A percentile compares a stretch with the other conserved stretches of the same genome.
phyloP scores from a whole-genome alignment of 2,113 vertebrate genomes.

The Aramus guarauna region DNA sequence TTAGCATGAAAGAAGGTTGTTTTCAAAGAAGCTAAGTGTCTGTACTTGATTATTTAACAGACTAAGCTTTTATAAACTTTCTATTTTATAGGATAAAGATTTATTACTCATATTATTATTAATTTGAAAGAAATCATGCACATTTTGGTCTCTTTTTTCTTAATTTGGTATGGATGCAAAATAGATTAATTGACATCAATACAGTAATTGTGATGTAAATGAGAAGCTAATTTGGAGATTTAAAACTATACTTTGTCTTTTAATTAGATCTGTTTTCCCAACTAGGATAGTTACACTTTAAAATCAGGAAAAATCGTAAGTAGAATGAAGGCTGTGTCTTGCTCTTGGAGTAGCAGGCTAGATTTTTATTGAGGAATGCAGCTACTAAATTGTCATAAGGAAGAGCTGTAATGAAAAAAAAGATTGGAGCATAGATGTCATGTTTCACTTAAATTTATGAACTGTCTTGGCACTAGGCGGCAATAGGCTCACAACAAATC shows the following conservation, averaged over 20 bases:
- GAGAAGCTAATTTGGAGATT: background rate
- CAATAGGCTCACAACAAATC: slow-evolving; percentile 39
- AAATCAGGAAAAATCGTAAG: background rate
- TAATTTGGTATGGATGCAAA: background rate
- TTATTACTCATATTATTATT: background rate
- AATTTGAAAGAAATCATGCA: background rate
- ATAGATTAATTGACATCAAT: background rate
- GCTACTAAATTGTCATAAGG: background rate
- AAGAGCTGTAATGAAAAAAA: background rate
- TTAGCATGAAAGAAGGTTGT: background rate
- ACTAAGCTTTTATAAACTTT: background rate
- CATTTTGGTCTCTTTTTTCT: background rate
- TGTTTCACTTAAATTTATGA: slow-evolving; percentile 51
- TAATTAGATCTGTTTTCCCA: background rate
- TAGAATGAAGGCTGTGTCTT: background rate
- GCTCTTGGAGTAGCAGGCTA: background rate
- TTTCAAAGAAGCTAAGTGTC: background rate
- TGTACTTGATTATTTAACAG: background rate
- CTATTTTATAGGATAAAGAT: background rate
- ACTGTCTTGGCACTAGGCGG: slow-evolving; percentile 3
- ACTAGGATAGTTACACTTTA: background rate
- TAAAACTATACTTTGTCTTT: background rate
- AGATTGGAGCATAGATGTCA: background rate
- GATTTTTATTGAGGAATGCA: background rate
- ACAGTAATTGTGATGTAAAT: background rate